Evolutionary conservation across 2,113 vertebrate genomes (phyloP).

Genomic region (Tetrao urogallus): DNA sequence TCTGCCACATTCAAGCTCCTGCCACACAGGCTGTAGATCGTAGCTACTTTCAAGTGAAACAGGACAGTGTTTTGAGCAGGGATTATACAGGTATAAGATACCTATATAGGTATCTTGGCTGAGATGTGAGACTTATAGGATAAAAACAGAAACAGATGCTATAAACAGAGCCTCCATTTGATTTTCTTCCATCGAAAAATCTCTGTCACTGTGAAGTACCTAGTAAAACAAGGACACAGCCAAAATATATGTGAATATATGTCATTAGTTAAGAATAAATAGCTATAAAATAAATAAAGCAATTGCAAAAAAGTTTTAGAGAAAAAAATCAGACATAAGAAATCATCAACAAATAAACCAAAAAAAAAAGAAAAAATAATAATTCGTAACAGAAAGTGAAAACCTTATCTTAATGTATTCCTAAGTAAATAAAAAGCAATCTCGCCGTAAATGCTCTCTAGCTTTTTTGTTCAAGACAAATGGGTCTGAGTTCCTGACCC

Average conservation of each 20-base stretch:
- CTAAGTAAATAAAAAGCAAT: neutral
- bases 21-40: neutral
- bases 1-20: neutral
- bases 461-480: neutral
- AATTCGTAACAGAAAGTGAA: neutral
- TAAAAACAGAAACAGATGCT: neutral
- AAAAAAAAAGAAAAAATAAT: neutral
- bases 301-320: neutral
- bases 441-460: neutral
- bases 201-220: neutral
- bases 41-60: neutral
- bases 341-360: fast-evolving
- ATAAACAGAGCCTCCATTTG: neutral
- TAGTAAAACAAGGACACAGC: neutral
- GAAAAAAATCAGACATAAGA: neutral
- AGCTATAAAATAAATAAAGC: neutral
- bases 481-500: neutral
- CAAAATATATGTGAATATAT: neutral
- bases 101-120: neutral
- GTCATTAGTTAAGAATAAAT: neutral
- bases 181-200: neutral
- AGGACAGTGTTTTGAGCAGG: neutral
- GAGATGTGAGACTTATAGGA: neutral
- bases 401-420: neutral
- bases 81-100: neutral